phyloP scores from a whole-genome alignment of 2,888 invertebrate species.

The Andrena marginata region DNA sequence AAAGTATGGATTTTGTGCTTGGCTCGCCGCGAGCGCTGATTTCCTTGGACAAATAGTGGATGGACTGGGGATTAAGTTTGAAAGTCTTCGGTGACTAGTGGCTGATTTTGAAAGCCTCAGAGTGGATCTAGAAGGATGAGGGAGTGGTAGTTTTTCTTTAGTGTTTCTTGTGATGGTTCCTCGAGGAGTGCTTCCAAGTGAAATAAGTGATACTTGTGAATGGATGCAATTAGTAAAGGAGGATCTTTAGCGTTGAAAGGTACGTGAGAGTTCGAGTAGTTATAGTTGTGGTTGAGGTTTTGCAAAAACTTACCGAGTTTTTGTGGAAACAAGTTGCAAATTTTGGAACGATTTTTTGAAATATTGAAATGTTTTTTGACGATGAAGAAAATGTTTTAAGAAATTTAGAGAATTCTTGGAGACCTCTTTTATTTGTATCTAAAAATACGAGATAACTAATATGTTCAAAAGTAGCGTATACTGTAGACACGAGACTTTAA shows the following conservation, averaged over 20 bases:
- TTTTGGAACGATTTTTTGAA: too few relatives aligned
- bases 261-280: not conserved
- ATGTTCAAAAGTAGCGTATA: too few relatives aligned
- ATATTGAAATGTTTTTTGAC: too few relatives aligned
- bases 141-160: not conserved
- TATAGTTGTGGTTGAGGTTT: not conserved
- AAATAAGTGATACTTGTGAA: not conserved
- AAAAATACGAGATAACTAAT: too few relatives aligned
- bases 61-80: not conserved
- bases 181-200: not conserved
- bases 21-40: not conserved
- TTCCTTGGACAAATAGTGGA: not conserved
- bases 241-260: not conserved
- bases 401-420: too few relatives aligned
- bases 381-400: too few relatives aligned
- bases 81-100: not conserved
- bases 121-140: slow-evolving; percentile 1
- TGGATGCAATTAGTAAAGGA: not conserved
- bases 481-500: not conserved
- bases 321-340: too few relatives aligned
- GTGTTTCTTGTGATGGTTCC: not conserved
- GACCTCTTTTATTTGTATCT: too few relatives aligned
- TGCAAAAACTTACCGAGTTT: not conserved
- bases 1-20: not conserved
- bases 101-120: not conserved